Base-by-base conservation (phyloP, 2,888 invertebrate species). In the Andrena praecox region DNA sequence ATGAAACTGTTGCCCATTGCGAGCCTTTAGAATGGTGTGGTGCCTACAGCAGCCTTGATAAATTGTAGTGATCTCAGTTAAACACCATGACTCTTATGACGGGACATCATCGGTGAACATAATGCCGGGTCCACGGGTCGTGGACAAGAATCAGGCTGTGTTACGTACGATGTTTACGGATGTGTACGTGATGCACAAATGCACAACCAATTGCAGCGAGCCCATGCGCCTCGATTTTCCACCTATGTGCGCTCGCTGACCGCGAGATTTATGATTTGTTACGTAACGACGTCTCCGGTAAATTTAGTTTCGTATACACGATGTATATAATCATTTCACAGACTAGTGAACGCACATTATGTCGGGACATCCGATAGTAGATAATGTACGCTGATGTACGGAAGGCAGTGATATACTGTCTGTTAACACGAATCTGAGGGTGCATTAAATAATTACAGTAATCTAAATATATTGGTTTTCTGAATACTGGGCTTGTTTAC, bases 361-460 rank as follows among this genome's bases (percentile, higher is more conserved):
- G 33, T 50, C 76, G 68, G 77, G 72, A 81, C 83, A 85, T 83
- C 80, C 74, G 87, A 88, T 85, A 85, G 75, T 31, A 85, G 87
- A 88, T 88, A 88, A 81, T 71, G 79, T 50, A 63, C 66, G 10
- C 48, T 71, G 72, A 20, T 75, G 56, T 80, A 67, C 67, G 29
- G 59, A 56, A 16, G 50, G 50, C 35, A 52, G 50, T 85, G 75
- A 87, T 84, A 80, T 68, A 88, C 56, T 86, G 82, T 77, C 81
- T 66, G 83, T 88, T 87, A 86, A 83, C 91, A 91, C 87, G 91
- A 89, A 88, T 82, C 78, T 62, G 60, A 74, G 31, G 35, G 27
- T 8, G 31, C 29, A 77, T 74, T 75, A 63, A 78, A 81, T 68
- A 78, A 69, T 83, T 73, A 71, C 76, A 42, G 29, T 35, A 29